Percentiles rank a stretch among this genome's conserved stretches.
phyloP scores from a whole-genome alignment of 2,888 invertebrate species.

The Tetragonula carbonaria region DNA sequence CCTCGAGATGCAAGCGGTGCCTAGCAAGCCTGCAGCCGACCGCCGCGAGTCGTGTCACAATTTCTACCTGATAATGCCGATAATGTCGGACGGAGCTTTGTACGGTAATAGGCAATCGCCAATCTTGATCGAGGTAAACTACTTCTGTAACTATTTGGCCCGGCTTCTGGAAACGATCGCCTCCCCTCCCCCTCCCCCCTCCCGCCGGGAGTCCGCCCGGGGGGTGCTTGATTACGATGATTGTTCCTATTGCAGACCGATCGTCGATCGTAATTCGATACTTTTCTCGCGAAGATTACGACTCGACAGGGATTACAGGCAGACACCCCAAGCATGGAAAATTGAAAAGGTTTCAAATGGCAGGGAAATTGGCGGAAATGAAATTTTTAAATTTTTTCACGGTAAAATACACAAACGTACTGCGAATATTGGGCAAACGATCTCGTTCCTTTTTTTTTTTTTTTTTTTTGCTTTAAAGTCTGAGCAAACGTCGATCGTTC shows the following conservation, averaged over 20 bases:
- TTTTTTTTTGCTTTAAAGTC: too few relatives aligned
- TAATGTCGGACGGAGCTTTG: conserved; percentile 66
- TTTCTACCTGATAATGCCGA: conserved; percentile 60
- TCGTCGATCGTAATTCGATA: background rate
- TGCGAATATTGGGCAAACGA: too few relatives aligned
- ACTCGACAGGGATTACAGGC: background rate
- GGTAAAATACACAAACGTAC: too few relatives aligned
- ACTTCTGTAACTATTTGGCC: conserved; percentile 55
- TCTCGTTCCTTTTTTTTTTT: too few relatives aligned
- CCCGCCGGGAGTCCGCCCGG: conserved; percentile 8
- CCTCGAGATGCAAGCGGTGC: too few relatives aligned
- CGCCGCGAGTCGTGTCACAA: conserved; percentile 55
- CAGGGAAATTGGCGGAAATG: too few relatives aligned
- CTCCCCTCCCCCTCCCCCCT: background rate
- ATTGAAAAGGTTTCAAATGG: too few relatives aligned
- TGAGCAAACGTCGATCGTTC: too few relatives aligned
- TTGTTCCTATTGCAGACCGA: conserved; percentile 20
- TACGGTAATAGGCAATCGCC: conserved; percentile 65
- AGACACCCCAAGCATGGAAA: too few relatives aligned
- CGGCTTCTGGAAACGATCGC: conserved; percentile 9
- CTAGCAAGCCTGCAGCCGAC: conserved; percentile 21
- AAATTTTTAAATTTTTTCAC: too few relatives aligned
- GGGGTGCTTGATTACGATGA: conserved; percentile 42
- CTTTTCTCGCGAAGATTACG: background rate
- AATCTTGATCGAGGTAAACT: conserved; percentile 68